Conservation (phyloP, 2,888 invertebrate genomes). For the Dolichomitus sp. region DNA sequence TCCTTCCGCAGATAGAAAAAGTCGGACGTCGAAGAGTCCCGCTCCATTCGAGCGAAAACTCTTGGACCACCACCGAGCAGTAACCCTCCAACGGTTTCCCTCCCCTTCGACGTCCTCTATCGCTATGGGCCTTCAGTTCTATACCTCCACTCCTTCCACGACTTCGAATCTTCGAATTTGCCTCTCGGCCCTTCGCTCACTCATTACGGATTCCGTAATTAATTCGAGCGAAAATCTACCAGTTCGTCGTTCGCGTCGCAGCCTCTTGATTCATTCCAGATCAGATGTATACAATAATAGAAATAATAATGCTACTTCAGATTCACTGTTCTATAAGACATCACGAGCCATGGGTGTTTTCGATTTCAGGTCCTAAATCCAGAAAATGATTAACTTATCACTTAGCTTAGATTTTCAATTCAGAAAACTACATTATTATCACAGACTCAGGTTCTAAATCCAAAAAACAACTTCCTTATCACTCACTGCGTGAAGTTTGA, state of each 20-base stretch:
- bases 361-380: neutral
- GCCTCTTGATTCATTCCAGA: slow-evolving; percentile 31
- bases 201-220: slow-evolving; percentile 64
- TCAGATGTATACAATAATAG: slow-evolving; percentile 9
- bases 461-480: neutral
- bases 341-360: neutral
- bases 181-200: neutral
- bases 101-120: slow-evolving; percentile 18
- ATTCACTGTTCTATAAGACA: neutral
- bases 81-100: slow-evolving; percentile 30
- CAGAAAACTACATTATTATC: too few species aligned
- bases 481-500: neutral
- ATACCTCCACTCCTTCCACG: slow-evolving; percentile 28
- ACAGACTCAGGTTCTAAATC: neutral
- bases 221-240: slow-evolving; percentile 51
- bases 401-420: too few species aligned
- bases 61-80: slow-evolving; percentile 51
- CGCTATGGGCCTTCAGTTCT: neutral
- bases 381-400: too few species aligned
- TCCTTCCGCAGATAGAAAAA: slow-evolving; percentile 55
- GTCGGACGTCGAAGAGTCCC: slow-evolving; percentile 66
- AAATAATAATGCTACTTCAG: neutral
- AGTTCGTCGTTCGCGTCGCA: slow-evolving; percentile 9
- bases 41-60: slow-evolving; percentile 65
- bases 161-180: slow-evolving; percentile 57